These are phyloP conservation scores for Bembecia ichneumoniformis DNA, from an alignment of 2,888 invertebrate genomes.

Conservation along the genomic window DNA sequence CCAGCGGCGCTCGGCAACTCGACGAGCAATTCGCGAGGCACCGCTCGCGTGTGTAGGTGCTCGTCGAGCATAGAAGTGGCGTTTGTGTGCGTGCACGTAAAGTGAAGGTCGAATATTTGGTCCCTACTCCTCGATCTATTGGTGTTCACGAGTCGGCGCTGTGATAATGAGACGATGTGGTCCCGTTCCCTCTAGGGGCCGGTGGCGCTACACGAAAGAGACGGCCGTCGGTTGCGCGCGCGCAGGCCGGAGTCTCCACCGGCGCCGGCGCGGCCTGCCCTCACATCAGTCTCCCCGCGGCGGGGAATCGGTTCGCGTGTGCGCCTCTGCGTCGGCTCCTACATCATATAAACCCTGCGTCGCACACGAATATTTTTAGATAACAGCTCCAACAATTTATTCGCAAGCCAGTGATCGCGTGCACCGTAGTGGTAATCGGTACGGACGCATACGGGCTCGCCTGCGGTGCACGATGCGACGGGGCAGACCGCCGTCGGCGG, in stretches of 20 bases:
- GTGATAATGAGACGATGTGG: constrained; percentile 59
- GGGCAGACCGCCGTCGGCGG: constrained; percentile 38
- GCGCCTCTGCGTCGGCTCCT: constrained; percentile 47
- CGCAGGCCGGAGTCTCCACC: constrained; percentile 64
- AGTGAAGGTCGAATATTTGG: constrained; percentile 72
- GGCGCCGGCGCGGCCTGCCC: constrained; percentile 66
- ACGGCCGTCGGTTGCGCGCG: constrained; percentile 56
- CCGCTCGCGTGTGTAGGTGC: constrained; percentile 44
- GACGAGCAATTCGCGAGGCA: constrained; percentile 51
- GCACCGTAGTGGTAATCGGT: constrained; percentile 61
- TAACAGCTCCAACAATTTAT: constrained; percentile 69
- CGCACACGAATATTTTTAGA: constrained; percentile 70
- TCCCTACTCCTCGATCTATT: constrained; percentile 71
- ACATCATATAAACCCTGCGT: constrained; percentile 41
- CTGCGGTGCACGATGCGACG: constrained; percentile 32
- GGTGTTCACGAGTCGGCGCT: constrained; percentile 68
- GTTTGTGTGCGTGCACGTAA: constrained; percentile 30
- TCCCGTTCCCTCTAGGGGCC: constrained; percentile 47
- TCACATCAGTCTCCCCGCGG: constrained; percentile 71
- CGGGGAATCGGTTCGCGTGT: constrained; percentile 69
- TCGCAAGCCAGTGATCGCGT: constrained; percentile 66
- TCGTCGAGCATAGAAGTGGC: constrained; percentile 31
- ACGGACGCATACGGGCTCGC: constrained; percentile 53
- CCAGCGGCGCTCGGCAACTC: constrained; percentile 29
- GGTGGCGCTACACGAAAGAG: constrained; percentile 35